Base-by-base conservation (phyloP, 2,888 invertebrate genomes). In the Isoperla grammatica region DNA sequence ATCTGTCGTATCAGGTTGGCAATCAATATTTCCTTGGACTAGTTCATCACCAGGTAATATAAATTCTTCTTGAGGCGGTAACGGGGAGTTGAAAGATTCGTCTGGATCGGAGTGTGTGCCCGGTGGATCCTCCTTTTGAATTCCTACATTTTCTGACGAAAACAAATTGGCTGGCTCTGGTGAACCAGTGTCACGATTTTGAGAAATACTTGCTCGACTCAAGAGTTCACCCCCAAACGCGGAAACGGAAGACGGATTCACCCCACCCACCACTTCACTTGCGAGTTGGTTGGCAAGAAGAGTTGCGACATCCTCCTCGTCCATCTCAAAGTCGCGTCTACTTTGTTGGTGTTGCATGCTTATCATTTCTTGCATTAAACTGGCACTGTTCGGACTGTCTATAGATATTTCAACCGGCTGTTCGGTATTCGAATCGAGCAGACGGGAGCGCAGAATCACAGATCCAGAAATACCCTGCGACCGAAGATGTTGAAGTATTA, bases 261-360 rank as follows among this genome's bases (percentile, higher is more conserved):
- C 59, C 3, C 49, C 63, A 53, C 63, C 62, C n/a, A 57, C 59
- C 3, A 55, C 63, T 56, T 65, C 62, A 49, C 61, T 64, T 13
- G 65, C 65, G n/a, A 69, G 60, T 48, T 69, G 69, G 56, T 67
- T 69, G 13, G 67, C 69, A 22, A 69, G 61, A 45, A 69, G 60
- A n/a, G 66, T 63, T 8, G 68, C 69, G 19, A 68, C 68, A 62
- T 68, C 68, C 57, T 67, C 68, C 58, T 68, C 68, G 46, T 68
- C 66, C 37, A 64, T 57, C 20, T 63, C 58, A 53, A 63, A 61
- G 13, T 61, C 62, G 43, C 63, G 39, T 45, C 50, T 61, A 11
- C 43, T 46, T 40, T 59, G 57, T 35, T 59, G 58, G n/a, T 45
- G 53, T 11, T 17, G 15, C 17, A 60, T 29, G 6, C 50, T 35